Conservation (phyloP, 2,888 invertebrate genomes). For the Deroplatys truncata region DNA sequence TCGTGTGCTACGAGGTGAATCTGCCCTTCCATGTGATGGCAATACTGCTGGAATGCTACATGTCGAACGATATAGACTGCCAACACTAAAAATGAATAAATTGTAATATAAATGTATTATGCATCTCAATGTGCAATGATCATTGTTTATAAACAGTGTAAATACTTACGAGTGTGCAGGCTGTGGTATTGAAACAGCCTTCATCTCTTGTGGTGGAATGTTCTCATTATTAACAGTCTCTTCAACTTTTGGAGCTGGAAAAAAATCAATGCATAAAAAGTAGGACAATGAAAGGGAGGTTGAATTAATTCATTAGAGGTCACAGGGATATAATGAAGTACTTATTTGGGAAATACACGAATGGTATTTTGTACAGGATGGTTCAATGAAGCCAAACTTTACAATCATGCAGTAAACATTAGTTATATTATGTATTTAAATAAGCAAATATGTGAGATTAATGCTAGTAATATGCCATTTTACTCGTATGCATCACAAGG, state of each 20-base stretch:
- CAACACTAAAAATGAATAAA: conserved; percentile 16
- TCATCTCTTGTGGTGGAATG: conserved; percentile 45
- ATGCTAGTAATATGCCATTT: too few species aligned
- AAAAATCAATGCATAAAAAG: not conserved
- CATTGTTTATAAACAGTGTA: not conserved
- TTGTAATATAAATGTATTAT: not conserved
- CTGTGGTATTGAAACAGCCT: conserved; percentile 54
- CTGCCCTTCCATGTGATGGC: conserved; percentile 35
- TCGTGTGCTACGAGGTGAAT: conserved; percentile 69
- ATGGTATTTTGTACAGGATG: too few species aligned
- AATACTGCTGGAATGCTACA: conserved; percentile 48
- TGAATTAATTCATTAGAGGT: not conserved
- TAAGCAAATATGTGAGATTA: too few species aligned
- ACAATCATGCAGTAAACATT: too few species aligned
- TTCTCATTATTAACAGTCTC: conserved; percentile 41
- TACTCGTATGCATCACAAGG: too few species aligned
- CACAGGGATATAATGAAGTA: not conserved
- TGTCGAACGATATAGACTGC: conserved; percentile 49
- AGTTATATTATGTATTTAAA: too few species aligned
- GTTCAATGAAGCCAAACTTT: too few species aligned
- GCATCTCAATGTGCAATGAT: not conserved
- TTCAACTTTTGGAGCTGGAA: conserved; percentile 43
- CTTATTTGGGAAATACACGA: too few species aligned
- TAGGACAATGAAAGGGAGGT: not conserved
- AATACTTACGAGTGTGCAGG: conserved; percentile 51